phyloP scores from a whole-genome alignment of 2,113 vertebrate species.

The Thermophis baileyi region DNA sequence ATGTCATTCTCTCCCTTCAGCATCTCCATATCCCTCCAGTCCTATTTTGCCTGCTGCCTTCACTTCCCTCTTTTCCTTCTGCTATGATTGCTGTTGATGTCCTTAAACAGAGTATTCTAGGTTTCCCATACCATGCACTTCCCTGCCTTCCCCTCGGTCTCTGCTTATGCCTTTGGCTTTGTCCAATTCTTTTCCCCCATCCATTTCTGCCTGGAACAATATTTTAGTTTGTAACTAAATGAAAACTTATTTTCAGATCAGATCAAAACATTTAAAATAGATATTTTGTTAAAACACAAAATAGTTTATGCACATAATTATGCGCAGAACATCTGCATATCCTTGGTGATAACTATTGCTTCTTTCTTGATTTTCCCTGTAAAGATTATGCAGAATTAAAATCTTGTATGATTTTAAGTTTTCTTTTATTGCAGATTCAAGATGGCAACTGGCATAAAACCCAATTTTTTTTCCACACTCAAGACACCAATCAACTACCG shows the following conservation, averaged over 20 bases:
- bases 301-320: background rate
- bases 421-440: conserved; percentile 79
- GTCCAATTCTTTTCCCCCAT: background rate
- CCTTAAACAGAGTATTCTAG: background rate
- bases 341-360: background rate
- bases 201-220: background rate
- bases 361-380: background rate
- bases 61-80: background rate
- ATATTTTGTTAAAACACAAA: background rate
- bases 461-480: conserved; percentile 86
- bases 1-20: background rate
- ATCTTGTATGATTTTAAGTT: conserved; percentile 13
- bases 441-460: conserved; percentile 92
- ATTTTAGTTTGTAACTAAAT: background rate
- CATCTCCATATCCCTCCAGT: background rate
- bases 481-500: conserved; percentile 87
- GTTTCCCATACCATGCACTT: background rate
- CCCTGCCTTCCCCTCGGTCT: background rate
- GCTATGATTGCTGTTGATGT: background rate
- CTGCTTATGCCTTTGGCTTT: background rate
- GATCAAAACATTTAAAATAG: background rate
- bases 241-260: background rate
- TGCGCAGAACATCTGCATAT: background rate
- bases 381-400: background rate
- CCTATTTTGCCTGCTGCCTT: background rate